Conservation (phyloP, 1,140 invertebrate genomes). For the Caenorhabditis tropicalis region DNA sequence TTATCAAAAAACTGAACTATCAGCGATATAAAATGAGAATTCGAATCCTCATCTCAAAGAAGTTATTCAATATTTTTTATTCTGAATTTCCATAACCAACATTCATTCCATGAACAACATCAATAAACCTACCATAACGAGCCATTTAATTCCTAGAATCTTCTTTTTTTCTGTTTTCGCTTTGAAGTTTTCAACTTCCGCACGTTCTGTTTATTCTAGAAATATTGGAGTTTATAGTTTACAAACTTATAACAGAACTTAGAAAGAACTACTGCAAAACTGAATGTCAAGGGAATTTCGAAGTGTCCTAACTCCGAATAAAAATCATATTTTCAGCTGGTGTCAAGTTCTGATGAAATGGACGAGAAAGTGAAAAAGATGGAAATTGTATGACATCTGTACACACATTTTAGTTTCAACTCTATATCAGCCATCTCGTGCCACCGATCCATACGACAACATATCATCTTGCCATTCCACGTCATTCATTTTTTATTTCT, state of each 20-base stretch:
- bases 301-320: background rate
- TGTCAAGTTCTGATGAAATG: slow-evolving; percentile 26
- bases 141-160: no score
- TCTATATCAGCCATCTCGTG: background rate
- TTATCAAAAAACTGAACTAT: no score
- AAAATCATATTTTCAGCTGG: background rate
- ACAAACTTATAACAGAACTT: background rate
- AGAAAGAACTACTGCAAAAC: background rate
- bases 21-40: no score
- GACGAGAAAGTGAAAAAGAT: slow-evolving; percentile 47
- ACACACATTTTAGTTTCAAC: background rate
- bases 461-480: slow-evolving; percentile 35
- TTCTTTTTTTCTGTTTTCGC: no score
- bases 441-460: slow-evolving; percentile 18
- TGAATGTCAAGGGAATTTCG: background rate
- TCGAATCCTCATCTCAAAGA: no score
- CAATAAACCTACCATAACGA: no score
- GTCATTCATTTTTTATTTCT: background rate
- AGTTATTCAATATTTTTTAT: no score
- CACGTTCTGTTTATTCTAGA: no score
- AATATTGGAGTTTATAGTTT: background rate
- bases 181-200: no score
- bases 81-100: no score
- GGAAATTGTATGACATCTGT: slow-evolving; percentile 42
- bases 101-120: no score